phyloP scores from a whole-genome alignment of 2,797 vertebrate genomes.

The Poeciliopsis infans region DNA sequence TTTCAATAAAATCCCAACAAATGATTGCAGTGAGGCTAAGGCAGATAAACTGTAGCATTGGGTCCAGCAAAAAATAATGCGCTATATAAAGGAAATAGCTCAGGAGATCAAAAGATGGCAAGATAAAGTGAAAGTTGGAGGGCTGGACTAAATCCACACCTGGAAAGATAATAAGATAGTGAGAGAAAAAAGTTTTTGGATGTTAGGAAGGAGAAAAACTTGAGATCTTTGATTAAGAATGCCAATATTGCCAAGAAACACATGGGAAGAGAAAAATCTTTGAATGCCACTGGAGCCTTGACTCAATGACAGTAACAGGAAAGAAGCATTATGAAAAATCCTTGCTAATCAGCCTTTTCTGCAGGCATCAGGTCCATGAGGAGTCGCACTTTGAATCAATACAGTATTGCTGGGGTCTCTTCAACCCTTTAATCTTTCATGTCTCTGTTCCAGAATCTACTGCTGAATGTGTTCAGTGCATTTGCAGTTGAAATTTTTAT shows the following conservation, averaged over 20 bases:
- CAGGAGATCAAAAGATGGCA: neutral
- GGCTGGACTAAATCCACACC: neutral
- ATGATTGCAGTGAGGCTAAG: neutral
- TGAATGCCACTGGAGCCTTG: neutral
- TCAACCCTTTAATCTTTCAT: neutral
- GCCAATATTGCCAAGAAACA: neutral
- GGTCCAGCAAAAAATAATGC: neutral
- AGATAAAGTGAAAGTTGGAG: neutral
- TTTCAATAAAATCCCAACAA: neutral
- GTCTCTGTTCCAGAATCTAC: neutral
- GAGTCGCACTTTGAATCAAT: neutral
- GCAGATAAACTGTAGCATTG: neutral
- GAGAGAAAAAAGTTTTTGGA: neutral
- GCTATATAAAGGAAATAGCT: neutral
- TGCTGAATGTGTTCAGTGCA: constrained; percentile 1
- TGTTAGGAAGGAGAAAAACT: neutral
- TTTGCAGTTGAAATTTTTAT: neutral
- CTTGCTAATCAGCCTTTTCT: neutral
- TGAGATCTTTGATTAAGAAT: neutral
- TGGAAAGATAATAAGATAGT: neutral
- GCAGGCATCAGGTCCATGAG: neutral
- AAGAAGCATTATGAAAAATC: neutral
- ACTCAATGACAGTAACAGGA: neutral
- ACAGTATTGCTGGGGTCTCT: neutral
- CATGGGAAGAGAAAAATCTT: neutral